phyloP scores from a whole-genome alignment of 2,113 vertebrate species.

The Promerops cafer region DNA sequence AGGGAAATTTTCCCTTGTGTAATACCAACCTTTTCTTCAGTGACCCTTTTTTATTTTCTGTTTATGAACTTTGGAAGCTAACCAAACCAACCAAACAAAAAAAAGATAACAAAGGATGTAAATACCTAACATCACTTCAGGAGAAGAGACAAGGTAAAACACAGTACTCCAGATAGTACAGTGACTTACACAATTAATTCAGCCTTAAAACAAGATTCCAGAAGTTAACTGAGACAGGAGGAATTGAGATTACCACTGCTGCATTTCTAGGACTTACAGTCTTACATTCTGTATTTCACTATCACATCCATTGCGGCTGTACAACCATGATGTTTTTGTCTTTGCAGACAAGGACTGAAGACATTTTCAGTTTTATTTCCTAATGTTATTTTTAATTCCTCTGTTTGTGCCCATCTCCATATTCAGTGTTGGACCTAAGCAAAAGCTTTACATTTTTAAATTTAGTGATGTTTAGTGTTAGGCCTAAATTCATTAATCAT shows the following conservation, averaged over 20 bases:
- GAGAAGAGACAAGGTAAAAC: not conserved
- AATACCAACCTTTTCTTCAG: not conserved
- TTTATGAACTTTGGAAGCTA: not conserved
- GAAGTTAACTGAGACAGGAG: not conserved
- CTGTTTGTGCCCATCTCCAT: not conserved
- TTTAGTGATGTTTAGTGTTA: not conserved
- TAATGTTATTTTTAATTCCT: not conserved
- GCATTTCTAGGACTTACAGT: not conserved
- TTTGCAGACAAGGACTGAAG: not conserved
- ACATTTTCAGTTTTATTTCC: not conserved
- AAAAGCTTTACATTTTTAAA: not conserved
- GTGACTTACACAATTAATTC: not conserved
- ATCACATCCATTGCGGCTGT: not conserved
- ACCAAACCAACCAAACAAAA: not conserved
- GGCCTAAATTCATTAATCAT: not conserved
- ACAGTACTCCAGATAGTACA: not conserved
- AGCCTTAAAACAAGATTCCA: not conserved
- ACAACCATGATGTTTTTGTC: not conserved
- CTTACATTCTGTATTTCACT: not conserved
- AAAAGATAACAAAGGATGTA: not conserved
- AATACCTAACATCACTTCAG: not conserved
- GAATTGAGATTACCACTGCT: not conserved
- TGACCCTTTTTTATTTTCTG: not conserved
- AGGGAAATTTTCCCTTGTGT: not conserved
- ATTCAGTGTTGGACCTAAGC: not conserved